A percentile compares a stretch with the other conserved stretches of the same genome.
Evolutionary conservation across 2,113 vertebrate genomes (phyloP).

Genomic region (Propithecus coquereli): DNA sequence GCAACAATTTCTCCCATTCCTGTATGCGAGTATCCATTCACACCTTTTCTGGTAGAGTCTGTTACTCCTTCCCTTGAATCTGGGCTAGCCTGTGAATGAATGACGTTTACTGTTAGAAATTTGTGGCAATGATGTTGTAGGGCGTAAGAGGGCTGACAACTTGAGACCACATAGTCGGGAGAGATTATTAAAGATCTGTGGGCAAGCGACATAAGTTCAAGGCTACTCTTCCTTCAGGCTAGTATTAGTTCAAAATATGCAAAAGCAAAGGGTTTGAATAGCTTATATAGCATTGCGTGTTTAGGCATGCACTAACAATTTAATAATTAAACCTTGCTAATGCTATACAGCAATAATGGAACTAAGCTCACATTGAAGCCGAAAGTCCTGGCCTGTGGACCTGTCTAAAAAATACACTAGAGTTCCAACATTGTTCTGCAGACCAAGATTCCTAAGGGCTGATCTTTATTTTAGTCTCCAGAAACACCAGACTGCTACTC

Average conservation of each 20-base stretch:
- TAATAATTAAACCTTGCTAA: neutral
- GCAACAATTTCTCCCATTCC: neutral
- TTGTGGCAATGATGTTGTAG: neutral
- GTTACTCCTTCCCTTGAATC: neutral
- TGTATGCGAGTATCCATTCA: fast-evolving
- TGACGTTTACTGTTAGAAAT: neutral
- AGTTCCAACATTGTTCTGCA: neutral
- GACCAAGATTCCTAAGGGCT: neutral
- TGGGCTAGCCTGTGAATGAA: neutral
- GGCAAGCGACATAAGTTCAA: neutral
- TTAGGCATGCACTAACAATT: neutral
- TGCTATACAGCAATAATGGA: neutral
- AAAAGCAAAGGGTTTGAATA: neutral
- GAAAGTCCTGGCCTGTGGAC: neutral
- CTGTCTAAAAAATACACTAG: neutral
- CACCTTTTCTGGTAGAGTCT: neutral
- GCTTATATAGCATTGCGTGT: neutral
- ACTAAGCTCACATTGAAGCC: neutral
- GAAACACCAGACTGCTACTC: neutral
- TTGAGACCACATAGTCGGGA: neutral
- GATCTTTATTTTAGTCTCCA: neutral
- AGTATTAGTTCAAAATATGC: neutral
- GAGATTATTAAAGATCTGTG: neutral
- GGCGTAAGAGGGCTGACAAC: fast-evolving
- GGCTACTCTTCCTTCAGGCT: neutral